These are phyloP conservation scores for Muntiacus reevesi DNA, from an alignment of 2,113 vertebrate genomes.

Conservation along the genomic window DNA sequence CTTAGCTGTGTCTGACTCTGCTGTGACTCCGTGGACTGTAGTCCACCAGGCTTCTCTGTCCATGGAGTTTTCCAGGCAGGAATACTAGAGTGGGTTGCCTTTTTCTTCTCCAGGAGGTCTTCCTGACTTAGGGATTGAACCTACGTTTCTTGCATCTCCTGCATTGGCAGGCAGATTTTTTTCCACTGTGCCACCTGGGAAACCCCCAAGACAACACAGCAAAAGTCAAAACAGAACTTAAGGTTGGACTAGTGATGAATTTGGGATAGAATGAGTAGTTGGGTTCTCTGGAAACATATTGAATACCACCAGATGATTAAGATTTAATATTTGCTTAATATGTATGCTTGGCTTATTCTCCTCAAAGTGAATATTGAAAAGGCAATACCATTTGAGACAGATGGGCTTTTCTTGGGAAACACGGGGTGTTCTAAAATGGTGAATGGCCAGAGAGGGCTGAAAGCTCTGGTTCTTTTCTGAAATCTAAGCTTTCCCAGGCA, in stretches of 20 bases:
- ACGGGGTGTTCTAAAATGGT: neutral
- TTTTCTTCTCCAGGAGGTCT: neutral
- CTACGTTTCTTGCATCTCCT: neutral
- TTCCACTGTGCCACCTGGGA: neutral
- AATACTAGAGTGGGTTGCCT: neutral
- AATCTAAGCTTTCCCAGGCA: neutral
- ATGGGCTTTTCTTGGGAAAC: neutral
- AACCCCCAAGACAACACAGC: neutral
- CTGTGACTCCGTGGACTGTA: neutral
- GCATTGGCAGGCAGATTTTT: neutral
- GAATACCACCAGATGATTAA: slow-evolving; percentile 15
- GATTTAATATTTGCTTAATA: slow-evolving; percentile 54
- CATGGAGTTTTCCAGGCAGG: neutral
- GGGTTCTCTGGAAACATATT: neutral
- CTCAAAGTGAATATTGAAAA: slow-evolving; percentile 40
- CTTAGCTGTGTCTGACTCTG: neutral
- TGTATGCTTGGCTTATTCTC: neutral
- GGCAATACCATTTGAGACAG: slow-evolving; percentile 34
- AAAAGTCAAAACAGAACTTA: neutral
- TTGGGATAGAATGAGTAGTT: slow-evolving; percentile 12
- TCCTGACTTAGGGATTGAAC: neutral
- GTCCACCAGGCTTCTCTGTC: neutral
- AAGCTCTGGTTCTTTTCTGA: neutral
- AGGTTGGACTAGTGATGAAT: neutral
- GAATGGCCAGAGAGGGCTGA: neutral